Base-by-base conservation (phyloP, 2,888 invertebrate genomes). In the Pyrocoelia pectoralis region DNA sequence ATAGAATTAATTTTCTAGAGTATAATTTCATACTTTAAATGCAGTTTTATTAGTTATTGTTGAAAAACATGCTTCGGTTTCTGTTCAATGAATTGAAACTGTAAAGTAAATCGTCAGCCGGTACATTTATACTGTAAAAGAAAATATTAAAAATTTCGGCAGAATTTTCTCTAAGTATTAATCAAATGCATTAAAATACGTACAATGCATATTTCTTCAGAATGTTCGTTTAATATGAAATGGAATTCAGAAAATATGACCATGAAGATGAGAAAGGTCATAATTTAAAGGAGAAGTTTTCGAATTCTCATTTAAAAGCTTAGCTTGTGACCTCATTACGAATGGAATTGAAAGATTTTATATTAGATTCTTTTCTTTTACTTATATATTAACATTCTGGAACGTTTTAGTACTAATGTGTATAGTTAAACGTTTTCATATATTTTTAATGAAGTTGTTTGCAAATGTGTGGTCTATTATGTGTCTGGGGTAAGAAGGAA, bases 271-370 rank as follows among this genome's bases (percentile, higher is more conserved):
- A 53, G 53, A 53, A 41, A 52, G 59, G 59, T 53, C 59, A 53
- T 59, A 59, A 46, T 59, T 59, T 59, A 59, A 59, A 59, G 59
- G 46, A 59, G 59, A 59, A 52, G 59, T 59, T 59, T 59, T 52
- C 59, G 33, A 53, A 59, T 59, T 59, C 59, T 53, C 52, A 52
- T 59, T 59, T 54, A 46, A 50, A 59, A 59, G 59, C 53, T 29
- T 41, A 51, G 48, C 12, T 52, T 52, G 17, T 52, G 59, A 59
- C 51, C 53, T 59, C 53, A 59, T 59, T 59, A 53, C 33, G 33
- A 59, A 59, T 19, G 33, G 53, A 59, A 59, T 59, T 17, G 59
- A 59, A 53, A 46, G 52, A 59, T 53, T 53, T 38, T 46, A 10
- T 33, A 52, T 59, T 59, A 28, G 18, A 33, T 29, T 17, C 38